These are phyloP conservation scores for Drosophila nigromelanica DNA, from an alignment of 1,140 invertebrate genomes.

Conservation along the genomic window DNA sequence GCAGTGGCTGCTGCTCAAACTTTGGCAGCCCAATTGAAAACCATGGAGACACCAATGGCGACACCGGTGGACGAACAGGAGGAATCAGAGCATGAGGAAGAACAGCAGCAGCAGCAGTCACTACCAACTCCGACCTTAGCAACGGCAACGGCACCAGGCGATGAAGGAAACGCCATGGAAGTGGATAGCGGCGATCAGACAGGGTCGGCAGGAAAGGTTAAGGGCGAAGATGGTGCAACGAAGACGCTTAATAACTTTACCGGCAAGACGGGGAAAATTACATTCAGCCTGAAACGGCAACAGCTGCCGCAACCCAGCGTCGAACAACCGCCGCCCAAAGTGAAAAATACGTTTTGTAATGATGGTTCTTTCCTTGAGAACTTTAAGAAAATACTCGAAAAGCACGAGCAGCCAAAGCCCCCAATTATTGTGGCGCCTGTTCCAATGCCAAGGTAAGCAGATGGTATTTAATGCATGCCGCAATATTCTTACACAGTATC, in stretches of 20 bases:
- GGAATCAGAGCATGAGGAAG: constrained; percentile 48
- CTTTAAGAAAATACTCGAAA: constrained; percentile 88
- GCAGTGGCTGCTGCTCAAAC: constrained; percentile 80
- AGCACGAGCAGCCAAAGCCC: constrained; percentile 82
- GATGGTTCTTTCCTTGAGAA: constrained; percentile 91
- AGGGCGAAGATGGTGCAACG: constrained; percentile 39
- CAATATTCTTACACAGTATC: background rate
- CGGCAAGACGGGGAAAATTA: constrained; percentile 77
- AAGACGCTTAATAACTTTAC: constrained; percentile 69
- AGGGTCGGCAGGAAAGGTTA: constrained; percentile 21
- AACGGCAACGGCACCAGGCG: background rate
- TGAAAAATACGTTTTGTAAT: constrained; percentile 88
- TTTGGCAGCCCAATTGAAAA: constrained; percentile 69
- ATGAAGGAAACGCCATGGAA: constrained; percentile 40
- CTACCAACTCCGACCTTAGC: background rate
- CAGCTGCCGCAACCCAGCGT: constrained; percentile 63
- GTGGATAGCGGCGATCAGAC: constrained; percentile 22
- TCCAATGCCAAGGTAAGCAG: constrained; percentile 42
- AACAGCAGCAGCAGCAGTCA: constrained; percentile 20
- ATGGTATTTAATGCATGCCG: no score
- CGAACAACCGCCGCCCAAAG: constrained; percentile 72
- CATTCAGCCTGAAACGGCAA: constrained; percentile 67
- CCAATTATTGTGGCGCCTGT: constrained; percentile 66
- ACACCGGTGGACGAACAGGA: constrained; percentile 16
- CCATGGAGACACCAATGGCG: constrained; percentile 40